Conservation (phyloP, 2,888 invertebrate genomes). For the Flexamia atlantica region DNA sequence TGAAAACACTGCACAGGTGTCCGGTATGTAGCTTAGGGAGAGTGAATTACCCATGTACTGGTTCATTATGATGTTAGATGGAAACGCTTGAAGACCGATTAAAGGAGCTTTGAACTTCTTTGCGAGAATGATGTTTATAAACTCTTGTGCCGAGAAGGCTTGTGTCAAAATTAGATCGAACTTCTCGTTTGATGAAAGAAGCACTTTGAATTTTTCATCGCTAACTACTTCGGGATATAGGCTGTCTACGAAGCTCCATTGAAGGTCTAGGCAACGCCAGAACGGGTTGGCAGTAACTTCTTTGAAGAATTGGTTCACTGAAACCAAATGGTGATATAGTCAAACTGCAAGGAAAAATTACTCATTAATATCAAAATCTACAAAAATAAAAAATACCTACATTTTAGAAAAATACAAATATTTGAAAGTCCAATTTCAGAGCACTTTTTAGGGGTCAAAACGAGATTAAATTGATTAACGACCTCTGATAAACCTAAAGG, state of each 20-base stretch:
- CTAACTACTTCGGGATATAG: neutral
- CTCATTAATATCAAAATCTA: too few species aligned
- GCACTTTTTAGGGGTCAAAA: too few species aligned
- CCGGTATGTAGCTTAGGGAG: constrained; percentile 33
- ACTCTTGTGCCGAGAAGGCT: constrained; percentile 18
- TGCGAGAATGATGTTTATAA: neutral
- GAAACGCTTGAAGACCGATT: constrained; percentile 15
- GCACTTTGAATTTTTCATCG: constrained; percentile 7
- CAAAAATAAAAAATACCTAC: too few species aligned
- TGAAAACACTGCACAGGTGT: neutral
- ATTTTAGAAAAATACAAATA: too few species aligned
- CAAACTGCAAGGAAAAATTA: too few species aligned
- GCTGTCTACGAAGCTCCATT: neutral
- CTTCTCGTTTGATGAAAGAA: constrained; percentile 2
- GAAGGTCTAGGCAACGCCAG: neutral
- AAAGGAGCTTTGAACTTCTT: neutral
- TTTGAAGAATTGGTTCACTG: neutral
- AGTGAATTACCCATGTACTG: neutral
- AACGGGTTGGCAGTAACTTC: neutral
- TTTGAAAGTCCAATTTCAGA: too few species aligned
- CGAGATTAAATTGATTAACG: too few species aligned
- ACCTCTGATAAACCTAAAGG: too few species aligned
- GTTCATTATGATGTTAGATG: neutral
- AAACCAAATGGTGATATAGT: too few species aligned
- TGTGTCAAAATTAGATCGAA: constrained; percentile 28